phyloP scores from a whole-genome alignment of 1,140 invertebrate genomes.

The silkworm (Bombyx mori) region ASM3026992v2 NC_085119.1:4350001-4350500 shows the following conservation, averaged over 20 bases:
- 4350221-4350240: conserved; percentile 16
- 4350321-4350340: conserved; percentile 36
- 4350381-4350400: conserved; percentile 25
- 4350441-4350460: conserved; percentile 18
- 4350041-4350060: conserved; percentile 30
- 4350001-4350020: conserved; percentile 33
- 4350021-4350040: conserved; percentile 30
- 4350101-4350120: conserved; percentile 37
- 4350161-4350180: conserved; percentile 37
- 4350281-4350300: conserved; percentile 54
- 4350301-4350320: conserved; percentile 48
- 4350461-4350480: conserved; percentile 17
- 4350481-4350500: conserved; percentile 17
- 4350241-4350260: conserved; percentile 28
- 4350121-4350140: conserved; percentile 38
- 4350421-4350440: conserved; percentile 23
- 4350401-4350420: conserved; percentile 20
- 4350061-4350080: conserved; percentile 34
- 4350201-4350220: conserved; percentile 32
- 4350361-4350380: conserved; percentile 25
- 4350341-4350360: conserved; percentile 34
- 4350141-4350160: conserved; percentile 33
- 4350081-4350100: conserved; percentile 31
- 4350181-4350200: conserved; percentile 43
- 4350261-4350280: conserved; percentile 48